These are phyloP conservation scores for Cephalopholis sonnerati DNA, from an alignment of 2,113 vertebrate species.

Conservation along the genomic window DNA sequence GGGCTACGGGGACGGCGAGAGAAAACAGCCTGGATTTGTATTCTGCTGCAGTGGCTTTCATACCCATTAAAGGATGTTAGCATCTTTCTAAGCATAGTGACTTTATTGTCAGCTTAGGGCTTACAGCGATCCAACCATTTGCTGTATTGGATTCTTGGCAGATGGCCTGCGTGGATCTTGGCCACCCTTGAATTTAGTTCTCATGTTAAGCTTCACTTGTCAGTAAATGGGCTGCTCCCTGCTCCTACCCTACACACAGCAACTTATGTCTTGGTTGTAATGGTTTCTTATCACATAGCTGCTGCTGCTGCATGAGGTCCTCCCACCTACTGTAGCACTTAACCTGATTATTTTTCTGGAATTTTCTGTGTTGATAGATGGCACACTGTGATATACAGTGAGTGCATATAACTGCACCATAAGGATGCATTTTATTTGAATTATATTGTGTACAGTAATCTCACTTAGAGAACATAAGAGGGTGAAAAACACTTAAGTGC, in stretches of 20 bases:
- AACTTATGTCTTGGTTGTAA: constrained; percentile 49
- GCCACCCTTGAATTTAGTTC: constrained; percentile 67
- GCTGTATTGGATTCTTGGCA: constrained; percentile 77
- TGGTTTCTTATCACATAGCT: constrained; percentile 59
- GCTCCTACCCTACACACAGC: constrained; percentile 43
- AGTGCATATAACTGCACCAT: constrained; percentile 5
- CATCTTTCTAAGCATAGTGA: constrained; percentile 67
- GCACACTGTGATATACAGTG: background rate
- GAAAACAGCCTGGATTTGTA: constrained; percentile 70
- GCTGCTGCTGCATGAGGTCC: constrained; percentile 18
- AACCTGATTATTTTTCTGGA: constrained; percentile 39
- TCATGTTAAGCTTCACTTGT: constrained; percentile 69
- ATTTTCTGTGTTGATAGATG: constrained; percentile 39
- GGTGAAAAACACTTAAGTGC: constrained; percentile 7
- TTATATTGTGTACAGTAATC: constrained; percentile 12
- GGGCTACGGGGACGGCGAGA: constrained; percentile 55
- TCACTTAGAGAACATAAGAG: background rate
- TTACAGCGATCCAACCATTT: constrained; percentile 66
- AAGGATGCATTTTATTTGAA: constrained; percentile 14
- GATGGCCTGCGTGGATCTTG: constrained; percentile 67
- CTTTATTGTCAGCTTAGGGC: constrained; percentile 68
- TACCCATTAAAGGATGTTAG: constrained; percentile 71
- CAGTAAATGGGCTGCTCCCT: constrained; percentile 55
- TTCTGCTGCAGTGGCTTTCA: constrained; percentile 66
- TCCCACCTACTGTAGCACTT: constrained; percentile 41